Evolutionary conservation across 2,888 invertebrate species (phyloP), one percentile per base, ranked within the genome.

Genomic region (Acrocyrtus sp.): DNA sequence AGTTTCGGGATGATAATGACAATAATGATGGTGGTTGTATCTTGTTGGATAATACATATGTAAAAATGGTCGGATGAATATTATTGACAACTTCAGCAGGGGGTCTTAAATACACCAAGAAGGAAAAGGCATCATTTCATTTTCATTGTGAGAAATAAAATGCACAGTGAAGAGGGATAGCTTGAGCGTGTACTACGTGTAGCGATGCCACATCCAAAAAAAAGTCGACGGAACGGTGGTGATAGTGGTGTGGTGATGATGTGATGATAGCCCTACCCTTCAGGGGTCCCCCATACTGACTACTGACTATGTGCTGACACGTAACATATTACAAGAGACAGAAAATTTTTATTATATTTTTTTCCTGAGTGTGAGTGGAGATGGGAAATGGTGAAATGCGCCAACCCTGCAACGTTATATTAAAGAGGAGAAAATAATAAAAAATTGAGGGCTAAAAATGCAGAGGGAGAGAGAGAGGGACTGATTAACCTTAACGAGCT

Each of bases 401-500:
- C 34, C 34, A 34, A 34, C 34, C 34, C 34, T 12, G 12, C 34
- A 34, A 34, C 34, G 12, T 34, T 34, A n/a, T n/a, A n/a, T n/a
- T n/a, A n/a, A n/a, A n/a, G 34, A 34, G 34, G 41, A 15, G 17
- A 17, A 41, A 41, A 17, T 17, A 41, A 17, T n/a, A n/a, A n/a
- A n/a, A 41, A 17, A 15, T n/a, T 15, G 41, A 45, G 45, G 45
- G 5, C 19, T 21, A 48, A 21, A 48, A 24, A 48, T 48, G 22
- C n/a, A 10, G 22, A 21, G n/a, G n/a, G n/a, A n/a, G n/a, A n/a
- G n/a, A n/a, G n/a, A n/a, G n/a, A n/a, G 43, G 66, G 72, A 43
- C 67, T 81, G 80, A 81, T 81, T 81, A 80, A 72, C 77, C 77
- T 72, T 81, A 81, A 81, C 81, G 78, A 81, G 80, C 78, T 79